Evolutionary conservation across 2,797 vertebrate genomes (phyloP).

Genomic region (Molossus alvarezi): DNA sequence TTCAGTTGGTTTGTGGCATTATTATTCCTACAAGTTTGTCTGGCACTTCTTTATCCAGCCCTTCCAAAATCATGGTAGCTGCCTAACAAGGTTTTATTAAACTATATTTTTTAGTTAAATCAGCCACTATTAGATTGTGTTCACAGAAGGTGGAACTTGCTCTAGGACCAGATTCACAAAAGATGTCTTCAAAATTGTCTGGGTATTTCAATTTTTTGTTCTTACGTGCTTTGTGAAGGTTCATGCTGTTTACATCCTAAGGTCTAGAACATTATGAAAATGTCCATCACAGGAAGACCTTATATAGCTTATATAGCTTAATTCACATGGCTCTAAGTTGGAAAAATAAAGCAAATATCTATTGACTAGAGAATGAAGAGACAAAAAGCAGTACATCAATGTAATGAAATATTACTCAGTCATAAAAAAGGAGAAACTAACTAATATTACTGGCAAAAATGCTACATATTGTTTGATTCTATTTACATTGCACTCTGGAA

Average conservation of each 20-base stretch:
- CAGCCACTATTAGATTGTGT: neutral
- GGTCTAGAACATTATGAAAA: constrained; percentile 9
- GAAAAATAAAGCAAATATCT: neutral
- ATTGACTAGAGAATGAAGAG: neutral
- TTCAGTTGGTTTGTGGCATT: neutral
- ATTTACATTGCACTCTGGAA: neutral
- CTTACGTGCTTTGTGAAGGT: neutral
- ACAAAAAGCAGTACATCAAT: neutral
- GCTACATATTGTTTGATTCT: neutral
- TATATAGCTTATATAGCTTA: neutral
- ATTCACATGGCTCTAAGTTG: neutral
- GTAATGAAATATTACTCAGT: neutral
- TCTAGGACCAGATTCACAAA: neutral
- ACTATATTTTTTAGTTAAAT: constrained; percentile 14
- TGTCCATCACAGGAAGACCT: neutral
- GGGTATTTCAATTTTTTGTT: neutral
- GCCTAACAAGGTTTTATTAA: neutral
- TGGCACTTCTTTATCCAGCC: neutral
- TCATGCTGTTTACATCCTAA: neutral
- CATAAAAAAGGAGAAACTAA: neutral
- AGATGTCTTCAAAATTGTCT: neutral
- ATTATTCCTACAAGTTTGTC: neutral
- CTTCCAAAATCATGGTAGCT: neutral
- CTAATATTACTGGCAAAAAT: neutral
- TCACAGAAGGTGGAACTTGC: neutral